Percentiles rank a stretch among this genome's conserved stretches.
Evolutionary conservation across 2,888 invertebrate species (phyloP).

Genomic region (Athalia cordata): DNA sequence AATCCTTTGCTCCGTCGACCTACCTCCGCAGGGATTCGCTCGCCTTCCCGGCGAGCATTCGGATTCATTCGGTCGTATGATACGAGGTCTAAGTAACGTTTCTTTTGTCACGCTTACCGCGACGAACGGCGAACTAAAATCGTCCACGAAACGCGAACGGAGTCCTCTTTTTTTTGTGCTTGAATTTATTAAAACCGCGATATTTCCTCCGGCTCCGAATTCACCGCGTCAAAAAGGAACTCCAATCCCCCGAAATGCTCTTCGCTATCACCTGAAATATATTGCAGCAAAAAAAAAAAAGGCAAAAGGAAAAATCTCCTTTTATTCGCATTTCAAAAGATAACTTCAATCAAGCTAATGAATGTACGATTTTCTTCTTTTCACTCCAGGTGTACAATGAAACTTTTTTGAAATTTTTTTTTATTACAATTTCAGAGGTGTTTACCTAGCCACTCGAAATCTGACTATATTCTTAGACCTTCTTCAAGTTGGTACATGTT

Average conservation of each 20-base stretch:
- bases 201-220: background rate
- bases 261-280: no score
- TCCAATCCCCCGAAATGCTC: no score
- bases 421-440: background rate
- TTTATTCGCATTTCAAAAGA: no score
- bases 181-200: background rate
- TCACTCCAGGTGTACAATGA: background rate
- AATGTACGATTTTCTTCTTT: no score
- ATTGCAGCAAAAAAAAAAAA: no score
- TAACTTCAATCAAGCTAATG: no score
- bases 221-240: no score
- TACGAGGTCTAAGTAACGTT: conserved; percentile 49
- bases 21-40: conserved; percentile 31
- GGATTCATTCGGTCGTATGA: conserved; percentile 56
- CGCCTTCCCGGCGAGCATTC: conserved; percentile 46
- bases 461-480: background rate
- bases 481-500: background rate
- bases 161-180: background rate
- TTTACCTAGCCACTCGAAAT: no score
- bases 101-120: conserved; percentile 11
- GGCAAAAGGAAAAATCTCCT: no score
- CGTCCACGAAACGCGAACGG: background rate
- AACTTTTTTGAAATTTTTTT: background rate
- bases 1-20: conserved; percentile 54
- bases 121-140: conserved; percentile 26